Conservation (phyloP, 2,888 invertebrate genomes). For the Diloba caeruleocephala region DNA sequence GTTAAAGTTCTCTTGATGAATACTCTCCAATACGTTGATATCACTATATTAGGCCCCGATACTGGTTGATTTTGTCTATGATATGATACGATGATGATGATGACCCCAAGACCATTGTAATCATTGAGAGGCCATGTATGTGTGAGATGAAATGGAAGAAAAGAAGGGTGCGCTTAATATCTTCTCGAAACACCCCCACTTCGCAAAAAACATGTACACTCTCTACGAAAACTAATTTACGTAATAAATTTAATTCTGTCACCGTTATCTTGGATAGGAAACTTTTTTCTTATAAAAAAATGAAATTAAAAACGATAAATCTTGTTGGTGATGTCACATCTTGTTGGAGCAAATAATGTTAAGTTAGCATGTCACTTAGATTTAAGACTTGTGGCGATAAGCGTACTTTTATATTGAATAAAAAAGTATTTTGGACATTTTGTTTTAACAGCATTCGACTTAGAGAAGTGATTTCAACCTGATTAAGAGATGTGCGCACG, state of each 20-base stretch:
- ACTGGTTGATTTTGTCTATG: too few relatives aligned
- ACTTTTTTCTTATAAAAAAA: slow-evolving; percentile 46
- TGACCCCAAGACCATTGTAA: too few relatives aligned
- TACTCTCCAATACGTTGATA: too few relatives aligned
- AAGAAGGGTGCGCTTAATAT: slow-evolving; percentile 15
- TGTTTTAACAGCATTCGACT: not conserved
- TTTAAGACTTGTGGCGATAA: slow-evolving; percentile 19
- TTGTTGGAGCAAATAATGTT: slow-evolving; percentile 48
- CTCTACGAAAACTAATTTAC: slow-evolving; percentile 46
- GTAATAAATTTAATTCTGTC: slow-evolving; percentile 53
- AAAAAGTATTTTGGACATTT: slow-evolving; percentile 2
- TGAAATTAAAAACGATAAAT: slow-evolving; percentile 59
- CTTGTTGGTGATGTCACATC: slow-evolving; percentile 45
- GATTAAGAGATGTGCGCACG: too few relatives aligned
- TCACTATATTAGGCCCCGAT: too few relatives aligned
- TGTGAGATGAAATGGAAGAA: too few relatives aligned
- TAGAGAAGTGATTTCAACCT: too few relatives aligned
- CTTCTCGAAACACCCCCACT: slow-evolving; percentile 8
- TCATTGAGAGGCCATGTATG: too few relatives aligned
- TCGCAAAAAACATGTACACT: slow-evolving; percentile 40
- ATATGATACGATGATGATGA: too few relatives aligned
- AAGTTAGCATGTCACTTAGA: slow-evolving; percentile 33
- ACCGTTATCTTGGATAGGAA: slow-evolving; percentile 40
- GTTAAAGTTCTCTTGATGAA: too few relatives aligned
- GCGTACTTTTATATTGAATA: slow-evolving; percentile 18